Conservation (phyloP, 2,797 vertebrate genomes). For the Sebastes elongatus region DNA sequence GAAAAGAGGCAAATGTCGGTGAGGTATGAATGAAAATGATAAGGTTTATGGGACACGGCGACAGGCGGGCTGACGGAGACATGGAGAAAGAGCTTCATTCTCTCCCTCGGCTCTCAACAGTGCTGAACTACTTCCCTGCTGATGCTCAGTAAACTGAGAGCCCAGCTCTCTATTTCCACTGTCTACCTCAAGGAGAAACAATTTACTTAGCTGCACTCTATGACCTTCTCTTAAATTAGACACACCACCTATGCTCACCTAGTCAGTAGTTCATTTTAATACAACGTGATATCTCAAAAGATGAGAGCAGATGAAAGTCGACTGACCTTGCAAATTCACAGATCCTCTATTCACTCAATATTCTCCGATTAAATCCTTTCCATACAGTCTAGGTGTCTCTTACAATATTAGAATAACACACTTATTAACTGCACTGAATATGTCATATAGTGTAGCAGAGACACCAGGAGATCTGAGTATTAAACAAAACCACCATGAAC, state of each 20-base stretch:
- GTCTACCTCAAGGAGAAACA: constrained; percentile 36
- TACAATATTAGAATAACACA: background rate
- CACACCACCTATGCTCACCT: background rate
- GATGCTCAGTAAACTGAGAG: constrained; percentile 34
- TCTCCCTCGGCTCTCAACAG: constrained; percentile 23
- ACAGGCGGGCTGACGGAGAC: background rate
- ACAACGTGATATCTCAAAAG: background rate
- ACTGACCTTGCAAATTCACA: background rate
- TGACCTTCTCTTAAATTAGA: constrained; percentile 26
- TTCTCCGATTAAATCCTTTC: background rate
- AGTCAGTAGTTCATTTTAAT: background rate
- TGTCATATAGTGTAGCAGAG: too few species aligned
- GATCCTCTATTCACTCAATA: background rate
- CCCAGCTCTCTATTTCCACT: constrained; percentile 15
- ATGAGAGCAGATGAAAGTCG: background rate
- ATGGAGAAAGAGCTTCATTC: background rate
- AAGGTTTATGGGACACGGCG: constrained; percentile 27
- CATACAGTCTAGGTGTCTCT: background rate
- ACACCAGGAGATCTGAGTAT: too few species aligned
- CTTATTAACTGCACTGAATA: too few species aligned
- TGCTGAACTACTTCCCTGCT: constrained; percentile 51
- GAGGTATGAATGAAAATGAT: constrained; percentile 37
- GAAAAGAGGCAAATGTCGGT: constrained; percentile 20
- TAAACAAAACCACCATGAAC: too few species aligned
- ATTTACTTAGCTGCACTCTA: background rate